Conservation (phyloP, 2,113 vertebrate species). For the Paedocypris sp. region DNA sequence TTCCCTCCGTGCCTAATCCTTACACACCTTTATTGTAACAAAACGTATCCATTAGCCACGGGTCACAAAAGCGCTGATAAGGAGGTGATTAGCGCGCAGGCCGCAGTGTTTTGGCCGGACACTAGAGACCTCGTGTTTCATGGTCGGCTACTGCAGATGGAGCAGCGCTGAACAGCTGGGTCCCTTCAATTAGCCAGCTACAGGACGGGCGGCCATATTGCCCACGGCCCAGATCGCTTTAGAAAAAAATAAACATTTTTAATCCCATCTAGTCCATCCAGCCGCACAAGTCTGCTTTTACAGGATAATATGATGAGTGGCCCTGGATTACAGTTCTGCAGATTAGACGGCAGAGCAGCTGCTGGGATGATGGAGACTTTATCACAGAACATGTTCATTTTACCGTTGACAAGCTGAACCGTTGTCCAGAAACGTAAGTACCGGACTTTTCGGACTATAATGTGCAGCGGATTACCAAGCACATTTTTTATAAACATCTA, state of each 20-base stretch:
- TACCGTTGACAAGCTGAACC: too few relatives aligned
- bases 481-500: too few relatives aligned
- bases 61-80: too few relatives aligned
- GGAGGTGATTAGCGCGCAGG: too few relatives aligned
- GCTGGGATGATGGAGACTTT: not conserved
- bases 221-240: conserved; percentile 11
- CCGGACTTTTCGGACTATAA: too few relatives aligned
- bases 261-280: conserved; percentile 8
- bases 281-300: conserved; percentile 18
- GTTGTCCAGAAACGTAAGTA: not conserved
- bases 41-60: too few relatives aligned
- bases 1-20: too few relatives aligned
- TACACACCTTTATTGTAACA: too few relatives aligned
- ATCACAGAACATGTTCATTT: not conserved
- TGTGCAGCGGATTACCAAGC: too few relatives aligned
- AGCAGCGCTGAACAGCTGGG: conserved; percentile 27
- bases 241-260: conserved; percentile 26
- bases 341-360: conserved; percentile 4
- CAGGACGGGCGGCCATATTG: conserved; percentile 16
- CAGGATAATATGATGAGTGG: conserved; percentile 3
- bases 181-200: conserved; percentile 26
- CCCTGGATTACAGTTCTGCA: conserved; percentile 14
- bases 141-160: conserved; percentile 19
- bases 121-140: not conserved
- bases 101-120: conserved; percentile 34